These are phyloP conservation scores for Penaeus chinensis DNA, from an alignment of 1,140 invertebrate genomes.

Conservation along the genomic window DNA sequence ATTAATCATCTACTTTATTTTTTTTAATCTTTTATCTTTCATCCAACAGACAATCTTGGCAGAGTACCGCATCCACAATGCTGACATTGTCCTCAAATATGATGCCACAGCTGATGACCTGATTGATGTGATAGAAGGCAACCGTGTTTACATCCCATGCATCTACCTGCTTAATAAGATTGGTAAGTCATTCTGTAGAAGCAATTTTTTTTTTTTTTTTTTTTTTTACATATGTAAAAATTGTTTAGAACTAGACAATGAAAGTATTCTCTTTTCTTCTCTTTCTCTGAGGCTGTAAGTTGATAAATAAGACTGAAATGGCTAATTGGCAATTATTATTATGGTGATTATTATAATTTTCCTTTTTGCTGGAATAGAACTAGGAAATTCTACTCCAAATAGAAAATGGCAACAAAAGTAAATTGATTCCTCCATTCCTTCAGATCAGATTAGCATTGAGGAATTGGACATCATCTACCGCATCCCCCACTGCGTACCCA, in stretches of 20 bases:
- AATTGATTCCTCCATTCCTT: constrained; percentile 63
- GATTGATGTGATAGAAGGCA: constrained; percentile 99
- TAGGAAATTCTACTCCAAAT: neutral
- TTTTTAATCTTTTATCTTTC: neutral
- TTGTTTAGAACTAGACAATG: too few species aligned
- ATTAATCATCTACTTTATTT: neutral
- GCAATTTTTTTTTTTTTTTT: too few species aligned
- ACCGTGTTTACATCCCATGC: constrained; percentile 97
- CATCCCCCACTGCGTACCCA: constrained; percentile 98
- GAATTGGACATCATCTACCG: constrained; percentile 99
- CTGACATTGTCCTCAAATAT: constrained; percentile 91
- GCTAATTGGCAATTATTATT: too few species aligned
- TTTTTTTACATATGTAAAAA: too few species aligned
- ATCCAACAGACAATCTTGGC: constrained; percentile 82
- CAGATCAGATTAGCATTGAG: constrained; percentile 93
- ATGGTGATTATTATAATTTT: too few species aligned
- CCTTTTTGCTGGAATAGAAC: too few species aligned
- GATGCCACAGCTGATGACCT: constrained; percentile 98
- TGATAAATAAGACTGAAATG: too few species aligned
- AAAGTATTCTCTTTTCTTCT: too few species aligned
- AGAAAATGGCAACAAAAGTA: neutral
- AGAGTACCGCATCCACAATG: constrained; percentile 99
- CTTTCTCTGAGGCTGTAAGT: too few species aligned
- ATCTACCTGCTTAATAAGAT: constrained; percentile 99
- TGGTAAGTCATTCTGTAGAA: constrained; percentile 71